Conservation (phyloP, 2,113 vertebrate species). For the Bos indicus region DNA sequence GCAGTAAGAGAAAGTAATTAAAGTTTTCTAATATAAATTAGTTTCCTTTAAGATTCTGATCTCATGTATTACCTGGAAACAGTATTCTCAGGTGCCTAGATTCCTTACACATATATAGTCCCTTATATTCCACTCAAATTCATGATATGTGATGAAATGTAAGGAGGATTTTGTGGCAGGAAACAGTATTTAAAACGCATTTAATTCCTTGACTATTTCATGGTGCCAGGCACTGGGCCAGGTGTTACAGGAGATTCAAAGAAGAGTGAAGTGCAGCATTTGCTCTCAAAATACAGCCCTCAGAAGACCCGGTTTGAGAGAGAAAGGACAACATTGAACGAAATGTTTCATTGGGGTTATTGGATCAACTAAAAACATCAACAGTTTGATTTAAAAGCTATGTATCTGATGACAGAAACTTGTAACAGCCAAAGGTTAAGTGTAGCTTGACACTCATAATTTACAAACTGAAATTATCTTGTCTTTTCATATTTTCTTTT, state of each 20-base stretch:
- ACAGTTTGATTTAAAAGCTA: slow-evolving; percentile 47
- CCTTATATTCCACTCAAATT: background rate
- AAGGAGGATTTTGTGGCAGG: background rate
- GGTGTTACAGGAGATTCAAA: background rate
- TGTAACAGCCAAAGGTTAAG: slow-evolving; percentile 54
- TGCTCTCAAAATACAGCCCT: background rate
- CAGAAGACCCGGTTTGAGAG: background rate
- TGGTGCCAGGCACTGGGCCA: background rate
- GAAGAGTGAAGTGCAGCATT: background rate
- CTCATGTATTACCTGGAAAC: background rate
- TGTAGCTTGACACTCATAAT: slow-evolving; percentile 46
- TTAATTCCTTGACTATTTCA: background rate
- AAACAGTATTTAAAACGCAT: background rate
- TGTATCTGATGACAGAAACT: slow-evolving; percentile 34
- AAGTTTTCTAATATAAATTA: background rate
- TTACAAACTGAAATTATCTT: slow-evolving; percentile 64
- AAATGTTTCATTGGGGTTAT: background rate
- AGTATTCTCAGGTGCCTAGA: background rate
- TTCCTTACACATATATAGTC: background rate
- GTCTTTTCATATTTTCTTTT: slow-evolving; percentile 53
- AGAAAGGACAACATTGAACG: background rate
- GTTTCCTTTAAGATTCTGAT: background rate
- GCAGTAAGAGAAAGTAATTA: background rate
- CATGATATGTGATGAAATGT: background rate
- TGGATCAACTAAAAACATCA: background rate